A percentile compares a stretch with the other conserved stretches of the same genome.
Evolutionary conservation across 2,113 vertebrate species (phyloP).

Genomic region (Paradisaea rubra): DNA sequence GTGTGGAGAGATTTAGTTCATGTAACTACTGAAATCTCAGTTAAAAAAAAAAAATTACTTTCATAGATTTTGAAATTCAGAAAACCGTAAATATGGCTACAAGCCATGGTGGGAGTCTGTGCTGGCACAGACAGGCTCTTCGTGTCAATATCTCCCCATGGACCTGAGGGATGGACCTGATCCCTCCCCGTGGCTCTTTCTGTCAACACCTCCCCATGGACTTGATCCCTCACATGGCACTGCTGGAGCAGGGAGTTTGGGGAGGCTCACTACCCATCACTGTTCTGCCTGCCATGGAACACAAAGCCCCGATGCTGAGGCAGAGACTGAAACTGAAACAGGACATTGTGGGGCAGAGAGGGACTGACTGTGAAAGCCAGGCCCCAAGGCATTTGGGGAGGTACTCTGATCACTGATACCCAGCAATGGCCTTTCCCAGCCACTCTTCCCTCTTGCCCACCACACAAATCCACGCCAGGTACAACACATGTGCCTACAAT

Average conservation of each 20-base stretch:
- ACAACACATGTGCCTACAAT: not conserved
- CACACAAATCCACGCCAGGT: too few relatives aligned
- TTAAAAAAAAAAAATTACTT: not conserved
- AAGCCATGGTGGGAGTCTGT: not conserved
- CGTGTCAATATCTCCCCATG: fast-evolving
- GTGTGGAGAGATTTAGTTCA: not conserved
- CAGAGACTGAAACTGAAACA: not conserved
- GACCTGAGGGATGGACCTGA: not conserved
- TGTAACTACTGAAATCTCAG: not conserved
- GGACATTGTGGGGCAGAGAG: not conserved
- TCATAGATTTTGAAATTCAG: not conserved
- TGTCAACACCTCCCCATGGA: not conserved
- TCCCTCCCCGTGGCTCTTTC: not conserved
- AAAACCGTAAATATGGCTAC: not conserved
- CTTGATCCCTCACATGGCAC: fast-evolving
- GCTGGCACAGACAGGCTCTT: not conserved
- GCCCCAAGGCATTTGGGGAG: not conserved
- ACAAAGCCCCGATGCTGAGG: fast-evolving
- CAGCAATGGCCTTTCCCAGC: not conserved
- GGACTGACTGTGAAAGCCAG: not conserved
- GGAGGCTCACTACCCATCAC: not conserved
- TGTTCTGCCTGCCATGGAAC: not conserved
- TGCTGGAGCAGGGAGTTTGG: not conserved
- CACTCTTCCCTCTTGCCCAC: not conserved
- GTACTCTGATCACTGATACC: not conserved